Percentiles rank a stretch among this genome's conserved stretches.
Evolutionary conservation across 2,797 vertebrate species (phyloP).

Genomic region (Clarias pachynema): DNA sequence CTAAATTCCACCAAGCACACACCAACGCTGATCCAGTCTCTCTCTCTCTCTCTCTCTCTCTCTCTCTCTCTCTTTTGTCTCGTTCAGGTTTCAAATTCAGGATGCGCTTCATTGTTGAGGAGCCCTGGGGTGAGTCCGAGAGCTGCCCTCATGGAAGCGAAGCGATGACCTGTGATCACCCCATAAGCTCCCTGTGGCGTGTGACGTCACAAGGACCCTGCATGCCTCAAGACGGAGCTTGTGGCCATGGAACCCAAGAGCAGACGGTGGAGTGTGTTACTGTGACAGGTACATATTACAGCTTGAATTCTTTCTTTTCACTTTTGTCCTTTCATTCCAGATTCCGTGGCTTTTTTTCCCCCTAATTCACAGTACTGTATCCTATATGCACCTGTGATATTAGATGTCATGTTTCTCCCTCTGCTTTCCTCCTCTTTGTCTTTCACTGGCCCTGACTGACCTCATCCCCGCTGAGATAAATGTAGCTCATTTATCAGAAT

Average conservation of each 20-base stretch:
- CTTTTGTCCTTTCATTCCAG: not conserved
- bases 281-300: conserved; percentile 35
- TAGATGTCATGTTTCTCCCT: not conserved
- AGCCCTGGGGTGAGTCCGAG: conserved; percentile 62
- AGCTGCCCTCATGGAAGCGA: conserved; percentile 78
- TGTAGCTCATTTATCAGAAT: conserved; percentile 41
- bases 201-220: conserved; percentile 70
- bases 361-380: not conserved
- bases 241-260: conserved; percentile 75
- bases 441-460: conserved; percentile 18
- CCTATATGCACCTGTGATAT: not conserved
- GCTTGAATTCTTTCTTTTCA: not conserved
- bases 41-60: not conserved
- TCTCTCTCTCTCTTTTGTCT: not conserved
- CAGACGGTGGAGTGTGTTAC: conserved; percentile 61
- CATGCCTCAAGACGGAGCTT: conserved; percentile 71
- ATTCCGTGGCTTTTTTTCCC: not conserved
- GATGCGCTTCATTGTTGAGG: conserved; percentile 71
- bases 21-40: not conserved
- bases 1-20: not conserved
- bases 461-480: conserved; percentile 31
- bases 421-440: conserved; percentile 1
- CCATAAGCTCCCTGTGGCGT: conserved; percentile 74
- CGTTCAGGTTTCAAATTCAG: conserved; percentile 79
- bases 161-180: conserved; percentile 80